These are phyloP conservation scores for Papilio aristodemus DNA, from an alignment of 1,140 invertebrate genomes.

Conservation along the genomic window DNA sequence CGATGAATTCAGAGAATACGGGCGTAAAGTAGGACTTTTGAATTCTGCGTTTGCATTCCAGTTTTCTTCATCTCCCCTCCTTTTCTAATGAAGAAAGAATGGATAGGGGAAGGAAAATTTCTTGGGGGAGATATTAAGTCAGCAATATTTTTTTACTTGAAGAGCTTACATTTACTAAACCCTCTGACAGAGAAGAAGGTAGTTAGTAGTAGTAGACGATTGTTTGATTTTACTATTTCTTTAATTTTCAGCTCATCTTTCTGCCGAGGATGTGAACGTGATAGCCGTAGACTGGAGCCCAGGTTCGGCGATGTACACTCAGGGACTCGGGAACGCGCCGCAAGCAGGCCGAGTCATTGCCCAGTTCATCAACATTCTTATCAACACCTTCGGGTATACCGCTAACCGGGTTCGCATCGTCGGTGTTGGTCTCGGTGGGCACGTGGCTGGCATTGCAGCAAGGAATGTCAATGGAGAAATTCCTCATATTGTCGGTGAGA, in stretches of 20 bases:
- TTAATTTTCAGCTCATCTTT: constrained; percentile 48
- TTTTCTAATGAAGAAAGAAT: too few relatives aligned
- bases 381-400: constrained; percentile 51
- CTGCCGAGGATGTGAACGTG: constrained; percentile 55
- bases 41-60: too few relatives aligned
- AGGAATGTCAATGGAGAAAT: constrained; percentile 47
- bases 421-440: constrained; percentile 64
- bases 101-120: too few relatives aligned
- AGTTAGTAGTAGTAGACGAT: too few relatives aligned
- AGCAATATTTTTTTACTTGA: constrained; percentile 16
- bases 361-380: constrained; percentile 59
- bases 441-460: constrained; percentile 64
- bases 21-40: too few relatives aligned
- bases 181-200: too few relatives aligned
- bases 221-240: background rate
- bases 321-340: constrained; percentile 55
- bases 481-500: constrained; percentile 62
- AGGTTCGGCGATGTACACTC: constrained; percentile 49
- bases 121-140: too few relatives aligned
- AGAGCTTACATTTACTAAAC: too few relatives aligned
- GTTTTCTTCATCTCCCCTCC: too few relatives aligned
- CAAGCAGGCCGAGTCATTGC: constrained; percentile 55
- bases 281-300: constrained; percentile 67
- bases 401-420: constrained; percentile 52
- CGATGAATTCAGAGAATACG: too few relatives aligned